phyloP scores from a whole-genome alignment of 30 jellyfish, hydroid and myxozoan genomes.

The Chrysaora quinquecirrha region DNA sequence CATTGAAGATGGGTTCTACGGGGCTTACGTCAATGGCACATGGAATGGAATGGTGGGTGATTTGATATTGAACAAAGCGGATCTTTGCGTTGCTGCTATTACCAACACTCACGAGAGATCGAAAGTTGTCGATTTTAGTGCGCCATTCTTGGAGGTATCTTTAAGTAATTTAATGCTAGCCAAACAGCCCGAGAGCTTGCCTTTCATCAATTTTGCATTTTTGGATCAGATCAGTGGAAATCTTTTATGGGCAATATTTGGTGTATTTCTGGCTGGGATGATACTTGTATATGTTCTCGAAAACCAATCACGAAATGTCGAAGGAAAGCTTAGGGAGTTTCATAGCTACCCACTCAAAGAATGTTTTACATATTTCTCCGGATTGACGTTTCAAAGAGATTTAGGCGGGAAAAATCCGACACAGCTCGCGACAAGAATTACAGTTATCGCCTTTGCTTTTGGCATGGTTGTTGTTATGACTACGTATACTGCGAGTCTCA shows the following conservation, averaged over 20 bases:
- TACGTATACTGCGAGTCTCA: constrained; percentile 80
- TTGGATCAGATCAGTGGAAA: constrained; percentile 21
- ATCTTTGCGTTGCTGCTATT: constrained; percentile 57
- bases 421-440: constrained; percentile 65
- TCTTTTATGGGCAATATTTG: constrained; percentile 23
- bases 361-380: constrained; percentile 67
- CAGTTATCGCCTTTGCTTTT: constrained; percentile 68
- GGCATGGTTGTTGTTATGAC: constrained; percentile 82
- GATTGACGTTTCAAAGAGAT: constrained; percentile 78
- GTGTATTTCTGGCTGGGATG: constrained; percentile 12
- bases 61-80: constrained; percentile 50
- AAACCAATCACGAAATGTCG: background rate
- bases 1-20: constrained; percentile 72
- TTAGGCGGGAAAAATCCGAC: constrained; percentile 80
- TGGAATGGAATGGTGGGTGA: constrained; percentile 85
- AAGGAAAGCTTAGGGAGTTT: background rate
- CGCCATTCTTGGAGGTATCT: constrained; percentile 36
- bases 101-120: constrained; percentile 59
- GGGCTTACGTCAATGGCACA: constrained; percentile 34
- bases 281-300: constrained; percentile 23
- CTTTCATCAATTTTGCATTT: constrained; percentile 53
- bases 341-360: constrained; percentile 37
- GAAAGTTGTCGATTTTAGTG: constrained; percentile 59
- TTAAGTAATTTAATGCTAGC: constrained; percentile 21
- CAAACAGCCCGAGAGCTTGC: constrained; percentile 2